These are phyloP conservation scores for Pedetes capensis DNA, from an alignment of 2,113 vertebrate species.

Conservation along the genomic window DNA sequence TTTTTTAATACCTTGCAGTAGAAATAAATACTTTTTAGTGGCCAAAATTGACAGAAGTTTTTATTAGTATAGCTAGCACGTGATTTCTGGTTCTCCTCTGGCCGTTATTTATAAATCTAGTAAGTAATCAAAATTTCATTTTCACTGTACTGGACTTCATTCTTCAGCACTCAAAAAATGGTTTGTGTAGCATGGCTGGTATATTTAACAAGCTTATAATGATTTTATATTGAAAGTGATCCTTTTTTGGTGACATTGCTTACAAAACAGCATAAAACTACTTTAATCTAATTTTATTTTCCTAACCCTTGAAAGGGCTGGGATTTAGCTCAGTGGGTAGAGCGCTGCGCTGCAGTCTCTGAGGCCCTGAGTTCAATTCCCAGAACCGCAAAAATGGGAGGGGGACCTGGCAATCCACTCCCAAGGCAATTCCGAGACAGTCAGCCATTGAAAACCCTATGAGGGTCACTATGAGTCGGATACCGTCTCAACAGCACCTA, in stretches of 20 bases:
- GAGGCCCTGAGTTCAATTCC: too few species aligned
- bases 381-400: too few species aligned
- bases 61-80: background rate
- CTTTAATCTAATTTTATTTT: background rate
- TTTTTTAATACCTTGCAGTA: background rate
- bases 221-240: constrained; percentile 41
- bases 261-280: background rate
- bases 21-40: constrained; percentile 40
- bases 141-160: background rate
- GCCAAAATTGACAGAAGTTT: background rate
- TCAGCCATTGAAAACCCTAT: too few species aligned
- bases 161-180: background rate
- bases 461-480: too few species aligned
- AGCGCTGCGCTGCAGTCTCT: too few species aligned
- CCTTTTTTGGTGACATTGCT: background rate
- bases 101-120: background rate
- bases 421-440: too few species aligned
- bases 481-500: too few species aligned
- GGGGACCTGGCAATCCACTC: too few species aligned
- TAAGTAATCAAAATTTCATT: constrained; percentile 40
- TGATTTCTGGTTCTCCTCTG: constrained; percentile 19
- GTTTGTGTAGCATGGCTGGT: background rate
- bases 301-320: constrained; percentile 17
- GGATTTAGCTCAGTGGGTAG: too few species aligned
- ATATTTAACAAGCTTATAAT: constrained; percentile 17